These are phyloP conservation scores for Habroteleia sp. DNA, from an alignment of 2,888 invertebrate species.

Conservation along the genomic window DNA sequence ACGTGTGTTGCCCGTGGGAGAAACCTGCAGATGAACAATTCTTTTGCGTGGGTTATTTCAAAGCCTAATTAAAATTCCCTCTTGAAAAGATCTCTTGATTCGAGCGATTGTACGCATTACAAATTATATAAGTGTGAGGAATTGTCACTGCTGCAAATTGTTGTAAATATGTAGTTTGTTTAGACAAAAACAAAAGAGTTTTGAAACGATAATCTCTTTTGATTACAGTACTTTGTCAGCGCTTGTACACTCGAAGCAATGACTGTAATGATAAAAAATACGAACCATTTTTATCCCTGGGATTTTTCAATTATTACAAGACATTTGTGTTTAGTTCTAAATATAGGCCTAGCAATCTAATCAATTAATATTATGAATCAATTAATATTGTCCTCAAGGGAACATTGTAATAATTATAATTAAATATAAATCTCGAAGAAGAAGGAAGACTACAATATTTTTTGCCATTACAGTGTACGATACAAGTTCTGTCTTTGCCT, in stretches of 20 bases:
- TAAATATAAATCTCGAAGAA: too few relatives aligned
- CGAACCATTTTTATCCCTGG: not conserved
- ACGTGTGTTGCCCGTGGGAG: too few relatives aligned
- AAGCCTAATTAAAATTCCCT: constrained; percentile 33
- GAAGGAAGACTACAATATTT: constrained; percentile 1
- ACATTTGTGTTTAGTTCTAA: constrained; percentile 16
- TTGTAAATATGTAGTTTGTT: constrained; percentile 69
- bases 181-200: constrained; percentile 61
- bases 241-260: constrained; percentile 45
- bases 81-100: constrained; percentile 26
- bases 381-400: too few relatives aligned
- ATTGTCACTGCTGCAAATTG: constrained; percentile 58
- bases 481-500: constrained; percentile 57
- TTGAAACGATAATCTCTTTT: constrained; percentile 51
- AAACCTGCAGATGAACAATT: too few relatives aligned
- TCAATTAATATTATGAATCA: too few relatives aligned
- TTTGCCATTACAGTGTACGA: constrained; percentile 38
- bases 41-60: too few relatives aligned
- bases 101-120: constrained; percentile 24
- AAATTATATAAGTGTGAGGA: too few relatives aligned
- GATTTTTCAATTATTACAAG: too few relatives aligned
- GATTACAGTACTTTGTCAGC: constrained; percentile 43
- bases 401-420: too few relatives aligned
- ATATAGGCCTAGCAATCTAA: constrained; percentile 35
- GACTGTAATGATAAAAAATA: constrained; percentile 39